phyloP scores from a whole-genome alignment of 2,797 vertebrate species.

The Streptopelia turtur region DNA sequence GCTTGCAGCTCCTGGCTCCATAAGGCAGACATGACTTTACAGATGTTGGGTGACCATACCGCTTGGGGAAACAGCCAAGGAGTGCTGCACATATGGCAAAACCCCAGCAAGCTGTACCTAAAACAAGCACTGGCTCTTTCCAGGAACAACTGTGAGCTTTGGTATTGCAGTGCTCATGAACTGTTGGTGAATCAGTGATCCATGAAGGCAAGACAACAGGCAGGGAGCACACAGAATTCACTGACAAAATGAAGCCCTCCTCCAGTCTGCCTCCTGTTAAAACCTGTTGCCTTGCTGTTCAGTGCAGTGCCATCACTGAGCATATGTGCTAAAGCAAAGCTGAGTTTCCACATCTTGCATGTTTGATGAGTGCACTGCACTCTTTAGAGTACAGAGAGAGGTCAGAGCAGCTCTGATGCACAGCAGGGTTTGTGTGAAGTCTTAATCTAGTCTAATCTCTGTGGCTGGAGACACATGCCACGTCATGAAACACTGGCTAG shows the following conservation, averaged over 20 bases:
- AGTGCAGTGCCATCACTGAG: not conserved
- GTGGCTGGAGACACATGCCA: not conserved
- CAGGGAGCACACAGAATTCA: not conserved
- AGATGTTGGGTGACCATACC: not conserved
- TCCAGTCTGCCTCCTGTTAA: not conserved
- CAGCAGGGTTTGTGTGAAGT: not conserved
- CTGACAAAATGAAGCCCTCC: not conserved
- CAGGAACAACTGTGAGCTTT: not conserved
- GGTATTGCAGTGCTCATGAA: not conserved
- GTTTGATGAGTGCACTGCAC: not conserved
- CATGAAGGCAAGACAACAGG: accelerated
- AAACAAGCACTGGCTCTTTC: not conserved
- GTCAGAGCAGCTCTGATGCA: accelerated
- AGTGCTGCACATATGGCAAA: not conserved
- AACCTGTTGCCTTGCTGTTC: not conserved
- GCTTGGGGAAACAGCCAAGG: not conserved
- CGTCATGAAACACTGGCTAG: not conserved
- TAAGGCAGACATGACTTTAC: accelerated
- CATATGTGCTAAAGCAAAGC: accelerated
- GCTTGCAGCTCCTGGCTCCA: not conserved
- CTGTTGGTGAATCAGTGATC: not conserved
- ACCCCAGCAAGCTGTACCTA: not conserved
- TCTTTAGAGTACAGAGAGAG: not conserved
- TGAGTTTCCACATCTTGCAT: not conserved
- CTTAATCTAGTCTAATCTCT: not conserved